These are phyloP conservation scores for Meteorus colon DNA, from an alignment of 2,888 invertebrate genomes.

Conservation along the genomic window DNA sequence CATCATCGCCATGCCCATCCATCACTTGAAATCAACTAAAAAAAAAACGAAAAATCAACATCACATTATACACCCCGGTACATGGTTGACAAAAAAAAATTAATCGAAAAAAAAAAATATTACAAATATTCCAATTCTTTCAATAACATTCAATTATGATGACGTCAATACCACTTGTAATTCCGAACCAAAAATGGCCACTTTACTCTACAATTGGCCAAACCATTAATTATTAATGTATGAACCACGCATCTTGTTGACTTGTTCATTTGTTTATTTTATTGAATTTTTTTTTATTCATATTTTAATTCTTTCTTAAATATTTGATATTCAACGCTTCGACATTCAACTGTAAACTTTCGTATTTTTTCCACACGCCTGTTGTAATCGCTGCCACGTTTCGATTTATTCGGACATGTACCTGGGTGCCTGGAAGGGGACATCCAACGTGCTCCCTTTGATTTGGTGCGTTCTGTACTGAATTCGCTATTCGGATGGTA, in stretches of 20 bases:
- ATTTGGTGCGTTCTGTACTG: conserved; percentile 71
- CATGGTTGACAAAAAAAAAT: conserved; percentile 59
- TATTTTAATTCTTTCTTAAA: conserved; percentile 27
- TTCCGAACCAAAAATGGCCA: conserved; percentile 38
- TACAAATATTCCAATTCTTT: conserved; percentile 41
- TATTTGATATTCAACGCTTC: conserved; percentile 54
- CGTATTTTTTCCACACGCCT: conserved; percentile 53
- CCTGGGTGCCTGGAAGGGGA: conserved; percentile 70
- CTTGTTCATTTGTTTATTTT: conserved; percentile 29
- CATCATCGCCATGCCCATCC: conserved; percentile 65
- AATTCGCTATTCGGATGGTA: conserved; percentile 70
- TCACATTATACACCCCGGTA: conserved; percentile 60
- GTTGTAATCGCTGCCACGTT: conserved; percentile 54
- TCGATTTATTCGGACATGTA: conserved; percentile 68
- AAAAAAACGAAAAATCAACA: conserved; percentile 33
- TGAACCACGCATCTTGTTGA: conserved; percentile 31
- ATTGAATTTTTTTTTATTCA: conserved; percentile 19
- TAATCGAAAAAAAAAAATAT: conserved; percentile 56
- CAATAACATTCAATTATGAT: conserved; percentile 30
- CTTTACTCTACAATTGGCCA: conserved; percentile 24
- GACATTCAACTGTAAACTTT: conserved; percentile 59
- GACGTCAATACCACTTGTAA: conserved; percentile 33
- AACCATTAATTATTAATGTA: conserved; percentile 30
- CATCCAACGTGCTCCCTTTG: conserved; percentile 68
- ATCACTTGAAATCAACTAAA: conserved; percentile 54